Conservation (phyloP, 2,113 vertebrate species). For the Eulemur rufifrons region DNA sequence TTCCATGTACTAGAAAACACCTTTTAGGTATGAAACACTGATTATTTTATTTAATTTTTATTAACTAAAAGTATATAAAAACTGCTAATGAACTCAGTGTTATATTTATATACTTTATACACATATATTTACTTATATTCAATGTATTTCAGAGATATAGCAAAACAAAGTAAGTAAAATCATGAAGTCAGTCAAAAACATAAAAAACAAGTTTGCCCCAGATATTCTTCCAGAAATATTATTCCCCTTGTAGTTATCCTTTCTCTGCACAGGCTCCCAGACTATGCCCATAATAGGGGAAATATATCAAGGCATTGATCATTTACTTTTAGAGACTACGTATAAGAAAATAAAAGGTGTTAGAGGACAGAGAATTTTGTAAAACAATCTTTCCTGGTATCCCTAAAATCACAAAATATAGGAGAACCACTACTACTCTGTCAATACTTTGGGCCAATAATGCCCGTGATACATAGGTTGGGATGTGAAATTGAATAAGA, state of each 20-base stretch:
- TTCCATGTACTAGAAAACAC: not conserved
- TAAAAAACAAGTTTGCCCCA: not conserved
- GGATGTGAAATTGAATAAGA: not conserved
- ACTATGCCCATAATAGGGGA: not conserved
- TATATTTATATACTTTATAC: not conserved
- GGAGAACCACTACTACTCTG: not conserved
- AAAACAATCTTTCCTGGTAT: not conserved
- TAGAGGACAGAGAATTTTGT: not conserved
- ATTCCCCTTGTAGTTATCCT: not conserved
- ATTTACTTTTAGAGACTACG: not conserved
- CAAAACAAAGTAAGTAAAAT: not conserved
- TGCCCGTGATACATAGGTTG: not conserved
- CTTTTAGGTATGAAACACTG: not conserved
- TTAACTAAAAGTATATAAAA: slow-evolving; percentile 5
- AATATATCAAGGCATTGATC: not conserved
- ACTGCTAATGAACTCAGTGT: not conserved
- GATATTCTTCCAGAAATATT: not conserved
- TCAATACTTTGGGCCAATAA: not conserved
- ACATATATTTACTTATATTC: not conserved
- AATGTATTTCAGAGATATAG: not conserved
- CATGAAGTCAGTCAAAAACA: not conserved
- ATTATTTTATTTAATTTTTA: slow-evolving; percentile 17
- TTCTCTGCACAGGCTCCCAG: not conserved
- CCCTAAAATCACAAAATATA: not conserved
- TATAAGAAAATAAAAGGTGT: not conserved